A percentile compares a stretch with the other conserved stretches of the same genome.
Conservation (phyloP, 2,113 vertebrate species). For the Stictonetta naevosa region DNA sequence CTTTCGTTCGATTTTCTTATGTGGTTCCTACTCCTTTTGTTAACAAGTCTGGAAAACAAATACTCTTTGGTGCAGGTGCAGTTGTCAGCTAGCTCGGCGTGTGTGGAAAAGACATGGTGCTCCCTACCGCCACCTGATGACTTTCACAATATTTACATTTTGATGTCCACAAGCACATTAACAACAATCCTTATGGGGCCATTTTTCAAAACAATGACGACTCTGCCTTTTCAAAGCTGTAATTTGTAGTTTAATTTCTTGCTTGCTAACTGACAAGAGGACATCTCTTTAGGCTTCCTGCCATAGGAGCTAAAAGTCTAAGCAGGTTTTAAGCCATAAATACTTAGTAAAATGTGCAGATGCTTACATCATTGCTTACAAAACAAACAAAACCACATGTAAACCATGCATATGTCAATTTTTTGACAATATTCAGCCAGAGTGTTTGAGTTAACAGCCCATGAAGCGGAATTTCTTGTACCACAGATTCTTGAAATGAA, state of each 20-base stretch:
- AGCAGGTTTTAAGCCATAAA: not conserved
- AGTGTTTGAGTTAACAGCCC: not conserved
- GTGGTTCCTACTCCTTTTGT: no score
- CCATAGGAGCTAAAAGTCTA: not conserved
- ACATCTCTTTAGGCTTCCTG: not conserved
- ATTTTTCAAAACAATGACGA: constrained; percentile 64
- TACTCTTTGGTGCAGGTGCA: no score
- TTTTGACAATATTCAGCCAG: not conserved
- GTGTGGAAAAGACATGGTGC: no score
- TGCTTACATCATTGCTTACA: not conserved
- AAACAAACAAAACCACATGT: not conserved
- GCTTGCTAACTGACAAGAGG: not conserved
- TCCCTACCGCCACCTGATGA: no score
- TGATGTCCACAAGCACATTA: constrained; percentile 80
- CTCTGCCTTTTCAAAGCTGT: constrained; percentile 19
- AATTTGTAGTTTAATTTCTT: not conserved
- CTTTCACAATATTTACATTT: no score
- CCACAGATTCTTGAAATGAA: not conserved
- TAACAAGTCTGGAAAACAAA: no score
- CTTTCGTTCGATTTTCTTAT: no score
- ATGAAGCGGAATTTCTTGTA: not conserved
- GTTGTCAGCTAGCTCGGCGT: no score
- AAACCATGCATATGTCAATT: not conserved
- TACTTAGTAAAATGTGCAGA: not conserved
- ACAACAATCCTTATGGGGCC: constrained; percentile 73